Percentiles rank a stretch among this genome's conserved stretches.
Evolutionary conservation across 2,797 vertebrate genomes (phyloP).

Genomic region (Balearica regulorum): DNA sequence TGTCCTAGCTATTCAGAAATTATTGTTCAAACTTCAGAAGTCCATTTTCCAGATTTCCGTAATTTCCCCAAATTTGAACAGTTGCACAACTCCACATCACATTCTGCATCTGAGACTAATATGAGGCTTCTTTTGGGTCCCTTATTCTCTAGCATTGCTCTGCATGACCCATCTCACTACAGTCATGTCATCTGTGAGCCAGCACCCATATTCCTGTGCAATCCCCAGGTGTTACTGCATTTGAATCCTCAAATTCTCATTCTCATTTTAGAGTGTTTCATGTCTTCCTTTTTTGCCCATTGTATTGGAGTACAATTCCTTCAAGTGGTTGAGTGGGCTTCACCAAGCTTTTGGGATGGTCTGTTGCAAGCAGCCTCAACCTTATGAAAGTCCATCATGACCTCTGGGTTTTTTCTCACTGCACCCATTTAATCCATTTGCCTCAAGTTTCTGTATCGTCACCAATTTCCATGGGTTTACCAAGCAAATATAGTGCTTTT

Average conservation of each 20-base stretch:
- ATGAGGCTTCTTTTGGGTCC: neutral
- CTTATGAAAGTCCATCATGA: neutral
- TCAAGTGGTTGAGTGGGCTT: neutral
- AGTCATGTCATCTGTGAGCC: neutral
- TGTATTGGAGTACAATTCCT: neutral
- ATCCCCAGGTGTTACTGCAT: neutral
- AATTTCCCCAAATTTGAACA: neutral
- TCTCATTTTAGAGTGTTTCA: neutral
- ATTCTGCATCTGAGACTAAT: neutral
- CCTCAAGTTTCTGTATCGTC: neutral
- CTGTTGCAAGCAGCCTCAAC: neutral
- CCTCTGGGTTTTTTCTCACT: neutral
- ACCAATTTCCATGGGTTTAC: neutral
- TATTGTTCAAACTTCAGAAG: neutral
- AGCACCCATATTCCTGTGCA: neutral
- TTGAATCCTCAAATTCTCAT: neutral
- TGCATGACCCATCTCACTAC: neutral
- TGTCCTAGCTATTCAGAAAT: neutral
- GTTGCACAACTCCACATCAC: neutral
- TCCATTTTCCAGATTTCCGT: neutral
- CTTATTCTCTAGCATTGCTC: neutral
- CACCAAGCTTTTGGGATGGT: neutral
- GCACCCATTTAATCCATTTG: neutral
- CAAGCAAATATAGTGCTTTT: neutral
- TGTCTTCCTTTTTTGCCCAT: neutral